phyloP scores from a whole-genome alignment of 2,888 invertebrate genomes.

The Petrophora chlorosata region DNA sequence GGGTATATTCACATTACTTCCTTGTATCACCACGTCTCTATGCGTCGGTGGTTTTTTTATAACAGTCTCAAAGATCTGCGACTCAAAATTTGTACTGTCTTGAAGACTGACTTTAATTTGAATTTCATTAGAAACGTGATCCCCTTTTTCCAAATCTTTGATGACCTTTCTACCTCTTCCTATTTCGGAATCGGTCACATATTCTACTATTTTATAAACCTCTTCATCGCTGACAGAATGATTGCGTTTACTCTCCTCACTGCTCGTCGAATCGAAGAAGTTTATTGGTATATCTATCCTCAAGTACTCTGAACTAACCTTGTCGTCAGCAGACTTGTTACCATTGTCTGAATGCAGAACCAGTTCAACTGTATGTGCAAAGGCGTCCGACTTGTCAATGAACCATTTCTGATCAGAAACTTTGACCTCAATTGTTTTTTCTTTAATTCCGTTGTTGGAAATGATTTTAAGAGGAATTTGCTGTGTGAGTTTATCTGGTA shows the following conservation, averaged over 20 bases:
- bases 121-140: conserved; percentile 42
- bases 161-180: conserved; percentile 32
- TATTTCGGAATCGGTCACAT: conserved; percentile 56
- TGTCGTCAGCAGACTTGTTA: conserved; percentile 34
- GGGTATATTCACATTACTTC: conserved; percentile 52
- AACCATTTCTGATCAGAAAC: conserved; percentile 59
- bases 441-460: conserved; percentile 15
- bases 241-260: conserved; percentile 43
- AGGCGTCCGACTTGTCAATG: conserved; percentile 61
- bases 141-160: conserved; percentile 39
- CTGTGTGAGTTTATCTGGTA: conserved; percentile 39
- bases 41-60: conserved; percentile 41
- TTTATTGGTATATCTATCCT: conserved; percentile 67
- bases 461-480: conserved; percentile 26
- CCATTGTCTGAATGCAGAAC: conserved; percentile 59
- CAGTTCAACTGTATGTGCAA: conserved; percentile 61
- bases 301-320: conserved; percentile 57
- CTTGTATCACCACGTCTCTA: conserved; percentile 58
- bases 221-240: conserved; percentile 66
- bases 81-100: conserved; percentile 41
- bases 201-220: conserved; percentile 70
- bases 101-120: conserved; percentile 50
- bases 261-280: conserved; percentile 57
- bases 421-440: conserved; percentile 47
- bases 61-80: conserved; percentile 46